Conservation (phyloP, 2,797 vertebrate genomes). For the Pseudochaenichthys georgianus region DNA sequence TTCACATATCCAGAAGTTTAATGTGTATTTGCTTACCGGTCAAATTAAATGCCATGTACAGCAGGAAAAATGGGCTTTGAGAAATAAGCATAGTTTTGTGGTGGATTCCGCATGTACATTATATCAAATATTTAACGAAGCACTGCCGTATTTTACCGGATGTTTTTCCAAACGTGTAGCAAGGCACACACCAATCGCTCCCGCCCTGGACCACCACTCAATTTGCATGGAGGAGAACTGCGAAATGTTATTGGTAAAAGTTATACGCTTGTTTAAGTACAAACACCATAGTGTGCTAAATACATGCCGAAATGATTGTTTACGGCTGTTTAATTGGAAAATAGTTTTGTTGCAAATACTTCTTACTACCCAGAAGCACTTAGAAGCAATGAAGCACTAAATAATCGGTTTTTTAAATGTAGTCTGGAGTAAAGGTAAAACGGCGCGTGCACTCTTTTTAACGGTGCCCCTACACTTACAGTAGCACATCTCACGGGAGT, state of each 20-base stretch:
- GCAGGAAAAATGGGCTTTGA: rapidly evolving
- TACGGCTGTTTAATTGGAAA: rapidly evolving
- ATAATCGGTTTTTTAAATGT: neutral
- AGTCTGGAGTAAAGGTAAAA: conserved; percentile 9
- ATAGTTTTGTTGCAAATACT: rapidly evolving
- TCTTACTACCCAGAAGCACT: neutral
- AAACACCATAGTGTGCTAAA: neutral
- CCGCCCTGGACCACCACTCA: neutral
- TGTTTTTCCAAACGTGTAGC: neutral
- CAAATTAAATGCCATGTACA: too few relatives aligned
- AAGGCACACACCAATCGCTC: neutral
- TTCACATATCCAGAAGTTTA: neutral
- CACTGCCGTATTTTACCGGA: neutral
- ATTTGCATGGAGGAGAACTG: too few relatives aligned
- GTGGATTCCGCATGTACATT: neutral
- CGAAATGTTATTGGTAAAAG: conserved; percentile 26
- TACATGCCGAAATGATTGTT: conserved; percentile 7
- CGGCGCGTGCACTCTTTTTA: too few relatives aligned
- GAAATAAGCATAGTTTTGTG: rapidly evolving
- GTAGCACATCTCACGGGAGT: neutral
- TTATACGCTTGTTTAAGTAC: neutral
- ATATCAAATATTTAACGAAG: neutral
- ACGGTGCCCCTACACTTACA: neutral
- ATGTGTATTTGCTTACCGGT: rapidly evolving
- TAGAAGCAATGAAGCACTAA: neutral